Base-by-base conservation (phyloP, 2,797 vertebrate genomes). In the Oreochromis mossambicus region DNA sequence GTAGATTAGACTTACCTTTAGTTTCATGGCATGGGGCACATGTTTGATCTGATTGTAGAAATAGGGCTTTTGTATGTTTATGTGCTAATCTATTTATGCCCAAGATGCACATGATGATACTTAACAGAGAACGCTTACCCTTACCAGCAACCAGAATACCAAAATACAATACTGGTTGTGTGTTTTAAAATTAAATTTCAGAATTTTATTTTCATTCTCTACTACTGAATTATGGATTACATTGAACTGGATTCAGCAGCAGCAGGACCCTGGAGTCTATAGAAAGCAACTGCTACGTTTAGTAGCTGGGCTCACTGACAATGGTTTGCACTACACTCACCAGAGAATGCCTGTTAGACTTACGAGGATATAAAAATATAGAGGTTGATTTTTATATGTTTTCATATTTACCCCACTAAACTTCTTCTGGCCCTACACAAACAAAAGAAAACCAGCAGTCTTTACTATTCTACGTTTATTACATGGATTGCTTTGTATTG, bases 1-100 rank as follows among this genome's bases (percentile, higher is more conserved):
- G 73, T 46, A 80, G 87, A 91, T 93, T 83, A 89, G 80, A 82
- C 83, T 84, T 86, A 50, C 50, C 81, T 88, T 82, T 46, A 79
- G 75, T 83, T 85, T 48, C 43, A 68, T 66, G 48, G 82, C 75
- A 77, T 77, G 78, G 78, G 38, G 61, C 83, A 73, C 81, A 76
- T 84, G 51, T 88, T 78, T 91, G 58, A 92, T 87, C 82, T 55
- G 32, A 82, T 82, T 91, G 66, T 43, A 43, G 19, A 51, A 36
- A 55, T 34, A 73, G 58, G 50, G 12, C 48, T 19, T 87, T 56
- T 70, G 17, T 8, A 84, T 50, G 51, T 81, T 61, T 34, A 41
- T 26, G 2, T 17, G 17, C 24, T 75, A 75, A n/a, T 50, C 2
- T 75, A 48, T 75, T 75, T 50, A 50, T 50, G 1, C 26, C 26